These are phyloP conservation scores for Phortica magna DNA, from an alignment of 2,888 invertebrate species.

Conservation along the genomic window DNA sequence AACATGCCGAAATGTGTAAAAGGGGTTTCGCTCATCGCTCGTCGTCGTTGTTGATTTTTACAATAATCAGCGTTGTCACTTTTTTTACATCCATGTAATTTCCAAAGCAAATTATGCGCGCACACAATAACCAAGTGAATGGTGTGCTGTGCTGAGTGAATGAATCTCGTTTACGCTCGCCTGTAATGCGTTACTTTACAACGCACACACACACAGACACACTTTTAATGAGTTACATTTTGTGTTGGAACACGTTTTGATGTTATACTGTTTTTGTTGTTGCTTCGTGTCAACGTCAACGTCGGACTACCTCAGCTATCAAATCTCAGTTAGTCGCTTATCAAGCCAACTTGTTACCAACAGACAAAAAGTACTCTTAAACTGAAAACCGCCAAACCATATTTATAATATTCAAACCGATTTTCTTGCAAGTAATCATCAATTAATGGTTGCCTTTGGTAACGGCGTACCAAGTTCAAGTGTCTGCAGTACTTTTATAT, in stretches of 20 bases:
- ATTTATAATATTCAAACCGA: too few relatives aligned
- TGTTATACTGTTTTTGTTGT: not conserved
- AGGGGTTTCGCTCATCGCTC: not conserved
- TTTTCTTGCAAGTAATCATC: not conserved
- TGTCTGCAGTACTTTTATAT: not conserved
- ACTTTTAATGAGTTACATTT: constrained; percentile 19
- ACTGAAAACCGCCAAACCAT: too few relatives aligned
- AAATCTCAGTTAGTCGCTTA: not conserved
- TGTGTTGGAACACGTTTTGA: constrained; percentile 28
- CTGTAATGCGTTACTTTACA: not conserved
- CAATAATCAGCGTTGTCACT: constrained; percentile 29
- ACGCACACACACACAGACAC: not conserved
- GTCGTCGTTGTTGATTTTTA: constrained; percentile 25
- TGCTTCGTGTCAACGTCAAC: not conserved
- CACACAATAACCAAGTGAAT: constrained; percentile 24
- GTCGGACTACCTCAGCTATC: not conserved
- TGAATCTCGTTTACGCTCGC: not conserved
- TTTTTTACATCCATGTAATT: constrained; percentile 12
- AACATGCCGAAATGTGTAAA: not conserved
- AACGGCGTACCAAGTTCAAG: constrained; percentile 8
- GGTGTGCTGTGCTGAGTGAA: too few relatives aligned
- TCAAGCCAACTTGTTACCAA: not conserved
- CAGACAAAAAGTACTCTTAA: too few relatives aligned
- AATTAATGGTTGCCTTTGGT: not conserved
- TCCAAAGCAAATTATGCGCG: constrained; percentile 31